These are phyloP conservation scores for Ametastegia equiseti DNA, from an alignment of 2,888 invertebrate species.

Conservation along the genomic window DNA sequence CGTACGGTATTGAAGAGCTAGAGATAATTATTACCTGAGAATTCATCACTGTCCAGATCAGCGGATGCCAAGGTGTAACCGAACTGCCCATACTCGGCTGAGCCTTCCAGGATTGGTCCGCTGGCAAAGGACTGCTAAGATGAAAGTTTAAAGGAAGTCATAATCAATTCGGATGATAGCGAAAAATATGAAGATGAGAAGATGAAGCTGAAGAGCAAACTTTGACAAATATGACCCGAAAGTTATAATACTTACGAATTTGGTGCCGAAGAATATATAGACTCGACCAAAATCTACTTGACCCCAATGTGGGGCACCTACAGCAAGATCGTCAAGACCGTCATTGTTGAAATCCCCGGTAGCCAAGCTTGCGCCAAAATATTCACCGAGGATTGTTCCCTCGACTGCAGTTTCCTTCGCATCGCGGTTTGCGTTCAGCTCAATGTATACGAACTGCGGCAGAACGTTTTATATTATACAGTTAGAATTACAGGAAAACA, in stretches of 20 bases:
- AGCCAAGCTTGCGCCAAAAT: constrained; percentile 66
- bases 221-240: too few relatives aligned
- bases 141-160: background rate
- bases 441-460: background rate
- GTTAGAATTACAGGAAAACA: background rate
- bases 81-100: constrained; percentile 76
- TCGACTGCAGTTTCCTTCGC: too few relatives aligned
- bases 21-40: constrained; percentile 73
- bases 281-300: constrained; percentile 65
- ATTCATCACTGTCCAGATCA: constrained; percentile 81
- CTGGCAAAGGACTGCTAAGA: constrained; percentile 55
- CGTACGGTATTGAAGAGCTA: background rate
- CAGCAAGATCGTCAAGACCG: constrained; percentile 65
- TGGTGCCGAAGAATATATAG: constrained; percentile 60
- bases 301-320: constrained; percentile 70
- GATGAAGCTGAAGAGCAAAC: background rate
- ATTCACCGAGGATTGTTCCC: constrained; percentile 66
- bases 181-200: too few relatives aligned
- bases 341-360: constrained; percentile 69
- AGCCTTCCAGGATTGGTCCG: constrained; percentile 66
- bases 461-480: background rate
- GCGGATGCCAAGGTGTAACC: constrained; percentile 78
- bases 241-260: background rate
- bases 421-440: background rate
- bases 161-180: too few relatives aligned